Conservation (phyloP, 2,888 invertebrate genomes). For the Hedychridium roseum region DNA sequence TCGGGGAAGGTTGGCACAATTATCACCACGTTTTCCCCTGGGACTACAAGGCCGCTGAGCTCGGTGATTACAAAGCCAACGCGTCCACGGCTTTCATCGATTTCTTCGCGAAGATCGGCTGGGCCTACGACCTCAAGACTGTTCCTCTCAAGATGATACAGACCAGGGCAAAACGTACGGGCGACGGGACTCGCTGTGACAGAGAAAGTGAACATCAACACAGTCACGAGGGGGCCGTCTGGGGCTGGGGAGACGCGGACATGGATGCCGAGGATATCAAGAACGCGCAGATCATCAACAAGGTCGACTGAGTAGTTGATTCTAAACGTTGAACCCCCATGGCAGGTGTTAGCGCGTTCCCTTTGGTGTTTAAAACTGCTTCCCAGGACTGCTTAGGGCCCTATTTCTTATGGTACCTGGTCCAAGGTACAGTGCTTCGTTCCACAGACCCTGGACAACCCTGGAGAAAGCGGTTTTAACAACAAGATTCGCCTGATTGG, state of each 20-base stretch:
- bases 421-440: too few relatives aligned
- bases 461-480: too few relatives aligned
- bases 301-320: conserved; percentile 38
- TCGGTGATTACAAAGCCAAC: conserved; percentile 73
- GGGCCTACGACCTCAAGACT: conserved; percentile 86
- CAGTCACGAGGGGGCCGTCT: conserved; percentile 67
- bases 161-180: conserved; percentile 76
- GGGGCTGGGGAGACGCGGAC: conserved; percentile 87
- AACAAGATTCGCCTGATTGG: too few relatives aligned
- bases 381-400: too few relatives aligned
- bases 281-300: conserved; percentile 56
- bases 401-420: too few relatives aligned
- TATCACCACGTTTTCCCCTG: conserved; percentile 90
- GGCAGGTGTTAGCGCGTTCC: not conserved
- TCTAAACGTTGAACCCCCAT: not conserved
- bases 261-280: conserved; percentile 75
- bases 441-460: too few relatives aligned
- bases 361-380: too few relatives aligned
- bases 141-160: conserved; percentile 76
- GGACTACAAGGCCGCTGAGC: conserved; percentile 80
- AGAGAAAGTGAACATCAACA: conserved; percentile 61
- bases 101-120: conserved; percentile 76
- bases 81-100: conserved; percentile 73
- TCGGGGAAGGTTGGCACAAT: conserved; percentile 88
- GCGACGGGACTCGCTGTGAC: conserved; percentile 71